These are phyloP conservation scores for Ashinkailepas kermadecensis DNA, from an alignment of 2,888 invertebrate genomes.

Conservation along the genomic window DNA sequence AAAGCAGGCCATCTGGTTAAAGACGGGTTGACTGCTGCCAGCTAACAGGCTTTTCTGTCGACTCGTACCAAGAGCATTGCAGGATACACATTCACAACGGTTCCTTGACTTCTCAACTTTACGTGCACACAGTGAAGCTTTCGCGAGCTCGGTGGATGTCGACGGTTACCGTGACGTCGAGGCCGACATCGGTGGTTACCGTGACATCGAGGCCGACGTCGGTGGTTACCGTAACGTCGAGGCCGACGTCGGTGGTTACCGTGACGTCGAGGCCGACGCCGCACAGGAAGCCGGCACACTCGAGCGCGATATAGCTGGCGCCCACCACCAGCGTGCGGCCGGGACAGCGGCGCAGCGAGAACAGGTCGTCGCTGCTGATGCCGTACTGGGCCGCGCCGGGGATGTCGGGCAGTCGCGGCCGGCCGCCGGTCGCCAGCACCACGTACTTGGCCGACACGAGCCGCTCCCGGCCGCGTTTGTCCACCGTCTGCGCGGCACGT, in stretches of 20 bases:
- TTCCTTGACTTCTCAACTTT: too few relatives aligned
- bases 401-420: conserved; percentile 45
- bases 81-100: too few relatives aligned
- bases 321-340: conserved; percentile 53
- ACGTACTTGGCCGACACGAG: conserved; percentile 45
- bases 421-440: conserved; percentile 48
- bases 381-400: conserved; percentile 47
- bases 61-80: too few relatives aligned
- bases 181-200: conserved; percentile 26
- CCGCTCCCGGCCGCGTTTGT: conserved; percentile 41
- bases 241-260: conserved; percentile 40
- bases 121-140: too few relatives aligned
- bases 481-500: conserved; percentile 34
- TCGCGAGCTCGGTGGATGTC: conserved; percentile 39
- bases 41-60: too few relatives aligned
- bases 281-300: conserved; percentile 51
- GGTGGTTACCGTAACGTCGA: background rate
- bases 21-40: too few relatives aligned
- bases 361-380: conserved; percentile 53
- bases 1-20: too few relatives aligned
- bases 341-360: conserved; percentile 46
- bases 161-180: background rate
- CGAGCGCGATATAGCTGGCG: conserved; percentile 53
- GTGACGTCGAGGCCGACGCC: conserved; percentile 43
- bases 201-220: conserved; percentile 43